A percentile compares a stretch with the other conserved stretches of the same genome.
These are phyloP conservation scores for Carcharodon carcharias DNA, from an alignment of 2,797 vertebrate genomes.

Conservation along the genomic window DNA sequence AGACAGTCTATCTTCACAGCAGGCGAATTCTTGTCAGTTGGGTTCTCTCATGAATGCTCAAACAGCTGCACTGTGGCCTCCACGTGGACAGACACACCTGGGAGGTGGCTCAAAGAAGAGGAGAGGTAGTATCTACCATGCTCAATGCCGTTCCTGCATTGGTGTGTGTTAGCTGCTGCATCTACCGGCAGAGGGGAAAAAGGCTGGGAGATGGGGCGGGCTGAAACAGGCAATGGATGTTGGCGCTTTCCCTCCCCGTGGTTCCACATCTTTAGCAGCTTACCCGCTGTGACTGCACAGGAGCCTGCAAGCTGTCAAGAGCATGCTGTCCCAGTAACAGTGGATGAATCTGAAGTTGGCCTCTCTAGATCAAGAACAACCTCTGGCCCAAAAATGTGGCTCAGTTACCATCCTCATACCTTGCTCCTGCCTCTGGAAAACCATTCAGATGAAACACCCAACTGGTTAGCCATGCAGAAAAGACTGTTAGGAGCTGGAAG, in stretches of 20 bases:
- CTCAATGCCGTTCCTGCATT: background rate
- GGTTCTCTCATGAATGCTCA: no score
- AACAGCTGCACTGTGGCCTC: background rate
- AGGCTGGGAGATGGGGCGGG: background rate
- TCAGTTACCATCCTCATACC: background rate
- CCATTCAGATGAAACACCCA: background rate
- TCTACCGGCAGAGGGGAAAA: background rate
- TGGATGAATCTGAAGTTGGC: background rate
- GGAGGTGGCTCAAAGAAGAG: background rate
- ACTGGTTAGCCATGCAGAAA: background rate
- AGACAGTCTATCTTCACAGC: background rate
- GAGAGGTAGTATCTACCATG: background rate
- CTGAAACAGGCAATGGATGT: background rate
- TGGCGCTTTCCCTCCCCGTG: background rate
- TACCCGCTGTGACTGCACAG: background rate
- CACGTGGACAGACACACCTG: background rate
- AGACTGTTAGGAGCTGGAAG: background rate
- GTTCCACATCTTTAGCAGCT: background rate
- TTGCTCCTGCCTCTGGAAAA: background rate
- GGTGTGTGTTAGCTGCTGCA: background rate
- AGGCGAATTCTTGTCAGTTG: background rate
- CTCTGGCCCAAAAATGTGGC: background rate
- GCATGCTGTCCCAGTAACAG: background rate
- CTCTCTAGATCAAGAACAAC: background rate
- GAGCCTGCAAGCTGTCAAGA: background rate